Evolutionary conservation across 2,797 vertebrate genomes (phyloP), one percentile per base, ranked within the genome.

Genomic region (Malurus leucopterus): DNA sequence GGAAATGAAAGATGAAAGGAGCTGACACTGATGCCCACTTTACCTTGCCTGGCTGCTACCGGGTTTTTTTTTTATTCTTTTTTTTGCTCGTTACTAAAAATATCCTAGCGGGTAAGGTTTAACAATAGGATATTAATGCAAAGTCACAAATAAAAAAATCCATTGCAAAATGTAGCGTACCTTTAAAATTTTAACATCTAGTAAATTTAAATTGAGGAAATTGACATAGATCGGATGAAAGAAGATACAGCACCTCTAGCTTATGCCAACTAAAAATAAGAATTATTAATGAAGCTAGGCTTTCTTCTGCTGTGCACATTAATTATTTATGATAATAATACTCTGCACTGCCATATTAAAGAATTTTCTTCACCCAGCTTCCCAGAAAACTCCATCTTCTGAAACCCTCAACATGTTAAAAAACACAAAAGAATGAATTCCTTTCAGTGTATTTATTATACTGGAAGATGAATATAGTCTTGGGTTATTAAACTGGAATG

Each of bases 321-420:
- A 97, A 98, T 98, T 98, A 98, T 98, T 98, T 98, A 98, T 98
- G 97, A 97, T 98, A 97, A 97, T 97, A 98, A 97, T 96, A 97
- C 95, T 97, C 97, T 3, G 6, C 90, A 95, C 96, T 96, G 96
- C 96, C 96, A 97, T 98, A 98, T 98, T 98, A 98, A 98, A 97
- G 97, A 97, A 97, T 97, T 97, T 97, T 96, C 97, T 97, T 96
- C 96, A 96, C 93, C 94, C 96, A 88, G 96, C 97, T 97, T 97
- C 96, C 96, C 92, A 96, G 97, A 97, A 98, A 98, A 97, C 95
- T 97, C 95, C 95, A 91, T 98, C 96, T 97, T 97, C 96, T 95
- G 91, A 95, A 95, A 95, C 91, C 89, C 85, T 96, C 96, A 95
- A 94, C 96, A 96, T 95, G 96, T 95, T 95, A 97, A 95, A 97